Evolutionary conservation across 2,888 invertebrate species (phyloP), one percentile per base, ranked within the genome.

Genomic region (Phrixothrix hirtus): DNA sequence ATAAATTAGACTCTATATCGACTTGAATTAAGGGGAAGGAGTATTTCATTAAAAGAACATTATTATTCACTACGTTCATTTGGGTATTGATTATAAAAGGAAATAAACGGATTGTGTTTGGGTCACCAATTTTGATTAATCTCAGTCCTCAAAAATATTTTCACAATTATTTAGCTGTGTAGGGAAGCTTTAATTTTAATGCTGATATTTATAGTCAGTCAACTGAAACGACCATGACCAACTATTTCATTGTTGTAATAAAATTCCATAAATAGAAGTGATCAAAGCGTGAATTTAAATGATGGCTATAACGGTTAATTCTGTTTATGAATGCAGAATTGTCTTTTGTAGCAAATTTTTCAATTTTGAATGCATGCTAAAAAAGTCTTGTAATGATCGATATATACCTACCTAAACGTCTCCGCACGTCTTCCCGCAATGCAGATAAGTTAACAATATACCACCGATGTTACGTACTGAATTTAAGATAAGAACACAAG

Each of bases 171-270:
- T n/a, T n/a, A 12, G 5, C n/a, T 10, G 35, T 30, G 29, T 27
- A 11, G 31, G 26, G 38, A 38, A 30, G 30, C 13, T 25, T 13
- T 35, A 41, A 43, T 42, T 43, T 14, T 29, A 30, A 37, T 26
- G 42, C 36, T 38, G 43, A 42, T 42, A 46, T 53, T 53, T 53
- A 53, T 34, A 25, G 39, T 27, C 30, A 31, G 31, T 48, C 38
- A 53, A 53, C 48, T 13, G 43, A 48, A 21, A 39, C 38, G 47
- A 34, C 47, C 53, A 26, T 53, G 53, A 53, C 53, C 53, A 53
- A 47, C 47, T 47, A 53, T 47, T 53, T 29, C 41, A 52, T 52
- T 41, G 35, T 43, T 39, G 46, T 38, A 52, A 38, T 38, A 32
- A 41, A 49, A 43, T 43, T 29, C 43, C 48, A 53, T 43, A 53